phyloP scores from a whole-genome alignment of 2,113 vertebrate species.

The Colossoma macropomum region DNA sequence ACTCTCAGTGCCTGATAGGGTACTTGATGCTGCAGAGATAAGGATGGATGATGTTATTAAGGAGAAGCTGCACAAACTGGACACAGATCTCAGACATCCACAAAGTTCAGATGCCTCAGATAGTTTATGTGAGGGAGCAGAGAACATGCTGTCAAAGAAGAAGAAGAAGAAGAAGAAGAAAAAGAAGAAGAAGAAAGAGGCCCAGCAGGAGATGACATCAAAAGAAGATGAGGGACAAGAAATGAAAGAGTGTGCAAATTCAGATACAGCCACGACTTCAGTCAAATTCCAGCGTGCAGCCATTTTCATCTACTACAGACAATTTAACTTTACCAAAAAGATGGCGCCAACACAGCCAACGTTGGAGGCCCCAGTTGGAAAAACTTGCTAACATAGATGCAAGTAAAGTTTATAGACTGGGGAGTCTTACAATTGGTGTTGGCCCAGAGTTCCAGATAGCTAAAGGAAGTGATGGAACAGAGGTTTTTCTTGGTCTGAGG shows the following conservation, averaged over 20 bases:
- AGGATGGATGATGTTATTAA: constrained; percentile 57
- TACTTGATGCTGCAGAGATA: constrained; percentile 55
- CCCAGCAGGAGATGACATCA: not conserved
- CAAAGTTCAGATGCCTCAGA: not conserved
- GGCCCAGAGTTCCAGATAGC: constrained; percentile 42
- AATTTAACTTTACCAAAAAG: not conserved
- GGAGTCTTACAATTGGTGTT: constrained; percentile 16
- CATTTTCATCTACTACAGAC: not conserved
- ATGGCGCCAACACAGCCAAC: constrained; percentile 33
- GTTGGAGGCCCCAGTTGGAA: constrained; percentile 36
- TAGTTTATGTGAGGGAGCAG: not conserved
- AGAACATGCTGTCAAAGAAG: not conserved
- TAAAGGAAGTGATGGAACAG: constrained; percentile 49
- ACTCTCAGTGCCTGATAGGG: constrained; percentile 58
- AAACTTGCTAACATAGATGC: constrained; percentile 20
- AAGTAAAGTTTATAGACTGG: not conserved
- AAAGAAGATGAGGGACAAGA: not conserved
- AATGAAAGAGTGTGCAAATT: not conserved
- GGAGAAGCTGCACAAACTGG: constrained; percentile 49
- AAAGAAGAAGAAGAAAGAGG: constrained; percentile 44
- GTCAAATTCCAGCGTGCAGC: constrained; percentile 26
- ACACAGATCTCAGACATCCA: constrained; percentile 25
- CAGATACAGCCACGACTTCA: too few species aligned
- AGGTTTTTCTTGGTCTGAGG: constrained; percentile 38
- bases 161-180: constrained; percentile 57